Evolutionary conservation across 2,113 vertebrate genomes (phyloP).

Genomic region (Stigmatopora argus): DNA sequence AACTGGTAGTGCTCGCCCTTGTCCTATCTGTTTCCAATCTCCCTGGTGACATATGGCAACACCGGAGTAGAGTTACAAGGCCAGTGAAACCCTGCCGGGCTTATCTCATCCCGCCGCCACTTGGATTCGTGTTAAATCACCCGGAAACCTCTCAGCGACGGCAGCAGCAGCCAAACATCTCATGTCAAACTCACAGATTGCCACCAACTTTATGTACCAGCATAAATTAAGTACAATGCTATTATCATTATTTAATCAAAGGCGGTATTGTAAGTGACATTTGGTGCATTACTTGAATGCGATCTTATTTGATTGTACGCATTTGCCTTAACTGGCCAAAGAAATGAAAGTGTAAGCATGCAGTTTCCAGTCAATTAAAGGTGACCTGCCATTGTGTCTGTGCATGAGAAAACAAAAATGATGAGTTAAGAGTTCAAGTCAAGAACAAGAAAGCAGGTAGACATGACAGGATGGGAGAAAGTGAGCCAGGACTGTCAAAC

Average conservation of each 20-base stretch:
- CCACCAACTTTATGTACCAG: conserved; percentile 5
- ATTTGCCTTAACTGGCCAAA: background rate
- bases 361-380: conserved; percentile 17
- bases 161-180: conserved; percentile 41
- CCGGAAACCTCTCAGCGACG: conserved; percentile 46
- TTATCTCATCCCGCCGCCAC: conserved; percentile 59
- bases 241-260: no score
- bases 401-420: conserved; percentile 32
- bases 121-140: conserved; percentile 66
- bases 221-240: background rate
- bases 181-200: conserved; percentile 31
- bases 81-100: conserved; percentile 41
- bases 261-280: no score
- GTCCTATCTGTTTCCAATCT: conserved; percentile 52
- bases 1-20: conserved; percentile 29
- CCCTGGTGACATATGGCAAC: conserved; percentile 48
- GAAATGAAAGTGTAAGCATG: background rate
- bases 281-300: background rate
- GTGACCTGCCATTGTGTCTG: conserved; percentile 19
- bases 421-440: conserved; percentile 41
- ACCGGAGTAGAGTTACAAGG: conserved; percentile 52
- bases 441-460: conserved; percentile 41
- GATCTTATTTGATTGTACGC: background rate
- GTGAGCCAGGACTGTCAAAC: background rate
- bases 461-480: background rate